A percentile compares a stretch with the other conserved stretches of the same genome.
phyloP scores from a whole-genome alignment of 2,797 vertebrate species.

The Lepus townsendii region DNA sequence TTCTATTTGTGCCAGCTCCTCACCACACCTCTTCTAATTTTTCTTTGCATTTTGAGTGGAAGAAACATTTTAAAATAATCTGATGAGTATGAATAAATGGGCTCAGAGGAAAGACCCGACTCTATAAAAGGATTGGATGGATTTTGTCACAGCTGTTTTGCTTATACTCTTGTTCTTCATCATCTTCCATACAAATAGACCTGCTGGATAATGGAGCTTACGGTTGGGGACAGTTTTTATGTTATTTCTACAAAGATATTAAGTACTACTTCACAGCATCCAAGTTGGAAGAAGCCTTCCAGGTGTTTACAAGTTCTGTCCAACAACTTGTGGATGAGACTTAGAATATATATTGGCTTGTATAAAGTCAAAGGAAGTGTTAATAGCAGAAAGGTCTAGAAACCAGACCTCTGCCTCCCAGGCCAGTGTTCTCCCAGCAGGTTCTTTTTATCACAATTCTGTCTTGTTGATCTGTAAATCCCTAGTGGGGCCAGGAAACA shows the following conservation, averaged over 20 bases:
- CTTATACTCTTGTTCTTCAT: background rate
- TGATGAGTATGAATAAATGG: background rate
- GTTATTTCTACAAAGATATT: background rate
- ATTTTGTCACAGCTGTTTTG: background rate
- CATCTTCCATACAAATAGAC: rapidly evolving
- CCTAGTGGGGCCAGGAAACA: background rate
- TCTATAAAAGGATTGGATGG: background rate
- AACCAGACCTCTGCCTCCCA: rapidly evolving
- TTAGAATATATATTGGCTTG: background rate
- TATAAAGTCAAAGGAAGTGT: background rate
- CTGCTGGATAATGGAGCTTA: background rate
- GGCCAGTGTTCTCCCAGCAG: background rate
- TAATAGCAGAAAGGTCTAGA: background rate
- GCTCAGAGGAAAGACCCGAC: background rate
- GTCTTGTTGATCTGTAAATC: background rate
- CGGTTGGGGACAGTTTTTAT: background rate
- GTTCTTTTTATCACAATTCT: background rate
- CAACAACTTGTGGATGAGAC: background rate
- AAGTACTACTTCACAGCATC: background rate
- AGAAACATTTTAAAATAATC: background rate
- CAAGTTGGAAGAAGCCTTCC: background rate
- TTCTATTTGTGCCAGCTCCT: background rate
- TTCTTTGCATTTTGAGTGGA: background rate
- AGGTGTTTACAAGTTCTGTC: background rate
- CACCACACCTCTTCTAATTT: background rate